Conservation (phyloP, 2,888 invertebrate genomes). For the Dicranocentrus wangi region DNA sequence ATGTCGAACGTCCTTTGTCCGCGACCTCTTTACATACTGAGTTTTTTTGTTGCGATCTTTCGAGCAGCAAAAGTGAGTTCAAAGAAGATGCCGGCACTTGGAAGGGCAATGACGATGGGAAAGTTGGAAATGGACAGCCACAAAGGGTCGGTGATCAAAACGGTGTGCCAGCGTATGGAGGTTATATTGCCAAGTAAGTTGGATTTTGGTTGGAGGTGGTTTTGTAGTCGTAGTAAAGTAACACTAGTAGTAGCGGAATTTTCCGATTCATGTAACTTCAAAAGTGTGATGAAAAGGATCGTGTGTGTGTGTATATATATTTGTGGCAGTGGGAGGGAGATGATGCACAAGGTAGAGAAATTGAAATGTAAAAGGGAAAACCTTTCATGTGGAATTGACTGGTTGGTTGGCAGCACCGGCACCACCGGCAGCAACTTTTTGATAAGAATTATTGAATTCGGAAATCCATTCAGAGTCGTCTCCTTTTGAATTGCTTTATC, state of each 20-base stretch:
- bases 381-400: no score
- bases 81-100: constrained; percentile 98
- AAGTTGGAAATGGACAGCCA: constrained; percentile 96
- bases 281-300: no score
- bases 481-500: constrained; percentile 5
- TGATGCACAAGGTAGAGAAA: no score
- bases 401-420: no score
- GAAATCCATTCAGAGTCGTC: constrained; percentile 4
- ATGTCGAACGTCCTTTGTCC: no score
- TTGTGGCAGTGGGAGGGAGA: no score
- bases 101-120: constrained; percentile 99
- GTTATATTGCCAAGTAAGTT: constrained; percentile 89
- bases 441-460: constrained; percentile 2
- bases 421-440: no score
- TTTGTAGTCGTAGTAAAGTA: no score
- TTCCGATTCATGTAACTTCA: not conserved
- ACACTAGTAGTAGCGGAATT: not conserved
- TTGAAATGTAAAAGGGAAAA: no score
- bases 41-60: not conserved
- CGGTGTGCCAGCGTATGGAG: constrained; percentile 85
- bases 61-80: constrained; percentile 85
- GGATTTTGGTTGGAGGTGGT: no score
- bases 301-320: no score
- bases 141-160: constrained; percentile 95
- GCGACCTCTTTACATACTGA: not conserved